Base-by-base conservation (phyloP, 2,888 invertebrate species). In the Xylocampa areola region DNA sequence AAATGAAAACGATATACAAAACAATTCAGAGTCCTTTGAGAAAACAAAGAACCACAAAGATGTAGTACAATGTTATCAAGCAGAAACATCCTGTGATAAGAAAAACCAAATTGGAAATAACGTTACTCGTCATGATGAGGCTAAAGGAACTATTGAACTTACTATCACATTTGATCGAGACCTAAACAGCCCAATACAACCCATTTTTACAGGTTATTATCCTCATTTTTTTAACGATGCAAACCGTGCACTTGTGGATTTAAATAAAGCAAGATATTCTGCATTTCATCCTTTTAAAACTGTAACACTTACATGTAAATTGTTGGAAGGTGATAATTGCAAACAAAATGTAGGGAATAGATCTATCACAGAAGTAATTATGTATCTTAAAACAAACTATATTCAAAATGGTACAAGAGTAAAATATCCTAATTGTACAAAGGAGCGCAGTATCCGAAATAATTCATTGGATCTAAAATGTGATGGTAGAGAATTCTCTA, bases 191-290 rank as follows among this genome's bases (percentile, higher is more conserved):
- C 2, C 7, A 5, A 47, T 62, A 32, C 66, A 68, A 36, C 66
- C 68, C 13, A 23, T 66, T 0, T 66, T 68, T 19, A 66, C 57
- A 2, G 63, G 63, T n/a, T 68, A 57, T 6, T 35, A 44, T 29
- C n/a, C 48, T 23, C n/a, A 37, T 11, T 17, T 8, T 2, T 37
- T 16, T 11, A 29, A n/a, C 1, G n/a, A 48, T 25, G 4, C 7
- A 8, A 35, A 33, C 10, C 4, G 6, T 21, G n/a, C 10, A 14
- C 3, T 10, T 8, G 2, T 11, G 14, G 0, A 32, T 21, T 32
- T 33, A 13, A 11, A 5, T 1, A 0, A 25, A n/a, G 14, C 6
- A 8, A 4, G 8, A 14, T 13, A 39, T 25, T 11, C 39, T 14
- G 0, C 14, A 5, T 14, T 33, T n/a, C 10, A 14, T 5, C n/a